Evolutionary conservation across 2,113 vertebrate genomes (phyloP), one percentile per base, ranked within the genome.

Genomic region (Henicopernis longicauda): DNA sequence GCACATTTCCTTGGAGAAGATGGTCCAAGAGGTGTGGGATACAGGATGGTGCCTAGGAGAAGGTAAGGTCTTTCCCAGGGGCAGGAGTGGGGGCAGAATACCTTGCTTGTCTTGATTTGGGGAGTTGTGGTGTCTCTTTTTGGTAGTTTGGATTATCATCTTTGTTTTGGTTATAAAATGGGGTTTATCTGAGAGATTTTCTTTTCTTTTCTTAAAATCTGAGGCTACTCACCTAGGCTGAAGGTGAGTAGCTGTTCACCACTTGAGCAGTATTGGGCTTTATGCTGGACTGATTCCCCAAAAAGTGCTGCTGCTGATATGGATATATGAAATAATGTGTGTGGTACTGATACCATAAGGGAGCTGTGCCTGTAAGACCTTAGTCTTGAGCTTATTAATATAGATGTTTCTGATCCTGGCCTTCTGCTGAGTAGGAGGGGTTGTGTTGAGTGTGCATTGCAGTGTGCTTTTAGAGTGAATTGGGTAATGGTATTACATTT

Each of bases 241-340:
- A 19, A 65, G 40, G 26, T 29, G n/a, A n/a, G n/a, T n/a, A n/a
- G 66, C 47, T 42, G 4, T 22, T 67, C n/a, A 23, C 14, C 26
- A 0, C 27, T 22, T 8, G 11, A 29, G 32, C 50, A 27, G 27
- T 13, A 1, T 0, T 9, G 21, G 55, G 19, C 7, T 25, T 20
- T 29, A 13, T 1, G 1, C 32, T 22, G 34, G 26, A 10, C 16
- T 34, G 21, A 3, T n/a, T 45, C 45, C 66, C 10, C 1, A 15
- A 22, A 14, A 5, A 4, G 11, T 3, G 9, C 17, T 52, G 70
- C 55, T 36, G 40, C 2, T 5, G 1, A 0, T 29, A 1, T 3
- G 31, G 69, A 12, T 25, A 3, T 3, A 0, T 14, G 72, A 34
- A 44, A 8, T 59, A 16, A 5, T 0, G 0, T 13, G 38, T 8